Evolutionary conservation across 92 coral and sea anemone species (phyloP), one percentile per base, ranked within the genome.

Genomic region (Bergia puertoricense): DNA sequence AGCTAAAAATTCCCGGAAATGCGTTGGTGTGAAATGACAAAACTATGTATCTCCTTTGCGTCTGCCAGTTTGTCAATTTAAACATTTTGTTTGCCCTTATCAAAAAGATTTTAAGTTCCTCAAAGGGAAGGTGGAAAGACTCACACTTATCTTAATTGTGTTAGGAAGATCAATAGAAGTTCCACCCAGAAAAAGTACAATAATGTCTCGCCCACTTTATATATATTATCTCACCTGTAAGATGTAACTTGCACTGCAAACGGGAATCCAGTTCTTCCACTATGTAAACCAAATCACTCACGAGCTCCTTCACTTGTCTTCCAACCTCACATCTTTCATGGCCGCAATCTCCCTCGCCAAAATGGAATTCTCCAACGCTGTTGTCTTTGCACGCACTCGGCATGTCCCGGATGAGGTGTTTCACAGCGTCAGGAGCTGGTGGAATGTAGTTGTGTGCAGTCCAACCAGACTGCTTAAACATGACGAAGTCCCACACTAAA

Each of bases 401-500:
- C 50, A 86, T 40, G 69, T 86, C 89, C 81, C 48, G 74, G 76
- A 86, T 86, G 41, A 86, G 48, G 56, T 86, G 89, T 50, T 76
- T 86, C 40, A 76, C 81, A 16, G 89, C 89, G 44, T 75, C 82
- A 39, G 89, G 89, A 77, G 89, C 82, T 5, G 89, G 89, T 42
- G 74, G 85, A 41, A 81, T 65, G 75, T 62, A 62, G 38, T 18
- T 2, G 37, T 81, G 74, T 22, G 18, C 10, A 18, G 81, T n/a
- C 2, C 8, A 40, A 18, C 9, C 5, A 54, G 30, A 62, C 39
- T 0, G 22, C 45, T 81, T 81, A 5, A 4, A 16, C 36, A 20
- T 81, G 56, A 81, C 85, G 40, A 59, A 81, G 23, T 62, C 16
- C 85, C 39, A 40, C 23, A 62, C 50, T 22, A 81, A 81, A 1